Base-by-base conservation (phyloP, 2,113 vertebrate genomes). In the Odocoileus hemionus region DNA sequence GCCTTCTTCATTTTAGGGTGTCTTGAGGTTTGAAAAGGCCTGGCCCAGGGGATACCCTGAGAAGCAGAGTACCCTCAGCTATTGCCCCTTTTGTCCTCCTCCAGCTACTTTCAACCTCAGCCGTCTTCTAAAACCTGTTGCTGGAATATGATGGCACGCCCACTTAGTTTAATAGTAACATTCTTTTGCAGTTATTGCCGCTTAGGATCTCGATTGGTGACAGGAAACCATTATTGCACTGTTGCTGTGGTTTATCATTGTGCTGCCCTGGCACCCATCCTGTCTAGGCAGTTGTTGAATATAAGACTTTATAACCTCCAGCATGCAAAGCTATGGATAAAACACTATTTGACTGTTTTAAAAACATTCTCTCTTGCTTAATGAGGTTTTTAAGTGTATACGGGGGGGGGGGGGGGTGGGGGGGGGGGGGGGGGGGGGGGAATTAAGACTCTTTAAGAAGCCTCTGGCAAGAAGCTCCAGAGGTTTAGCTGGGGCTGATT, bases 311-410 rank as follows among this genome's bases (percentile, higher is more conserved):
- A 95, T 79, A 94, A 91, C 96, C 89, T 96, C 91, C 11, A 12
- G 50, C 92, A 55, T 23, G 74, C 88, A 82, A 95, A 26, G 58
- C 61, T 91, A 54, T 78, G 87, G 58, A 55, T 95, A 80, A 95
- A 95, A 90, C 52, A 70, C 80, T 60, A 50, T 92, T 74, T n/a
- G 16, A 54, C 57, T 92, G 70, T 84, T 96, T 95, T 84, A 84
- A 97, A 97, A 97, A 95, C 55, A 95, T 86, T 86, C 36, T 92
- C 26, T 96, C 55, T 85, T 94, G 76, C 89, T 94, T 94, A 96
- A 95, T 97, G 94, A 97, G 89, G 79, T 93, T 93, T 91, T 92
- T 94, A 95, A 91, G 54, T 92, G 14, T 92, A 26, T 89, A 14
- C 52, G n/a, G 30, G 19, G n/a, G n/a, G n/a, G n/a, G n/a, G n/a